These are phyloP conservation scores for Carterocephalus palaemon DNA, from an alignment of 2,888 invertebrate genomes.

Conservation along the genomic window DNA sequence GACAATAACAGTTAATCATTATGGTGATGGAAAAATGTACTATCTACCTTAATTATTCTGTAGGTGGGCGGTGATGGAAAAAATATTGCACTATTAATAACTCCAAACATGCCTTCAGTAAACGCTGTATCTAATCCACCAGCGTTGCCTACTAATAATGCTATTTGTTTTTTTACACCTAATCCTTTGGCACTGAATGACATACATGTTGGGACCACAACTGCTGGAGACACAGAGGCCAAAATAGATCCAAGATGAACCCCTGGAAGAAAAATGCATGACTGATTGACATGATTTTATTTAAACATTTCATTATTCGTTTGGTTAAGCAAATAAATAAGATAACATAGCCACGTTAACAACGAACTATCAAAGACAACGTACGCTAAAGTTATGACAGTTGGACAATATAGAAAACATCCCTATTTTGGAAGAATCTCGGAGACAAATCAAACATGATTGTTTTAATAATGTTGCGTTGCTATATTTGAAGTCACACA, in stretches of 20 bases:
- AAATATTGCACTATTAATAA: constrained; percentile 92
- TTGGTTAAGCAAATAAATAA: too few species aligned
- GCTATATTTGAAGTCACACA: too few species aligned
- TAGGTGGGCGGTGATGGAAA: constrained; percentile 83
- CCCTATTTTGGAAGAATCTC: too few species aligned
- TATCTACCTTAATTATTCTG: constrained; percentile 61
- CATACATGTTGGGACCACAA: constrained; percentile 94
- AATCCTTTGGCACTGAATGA: constrained; percentile 88
- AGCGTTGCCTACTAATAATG: constrained; percentile 94
- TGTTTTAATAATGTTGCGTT: too few species aligned
- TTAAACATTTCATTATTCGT: too few species aligned
- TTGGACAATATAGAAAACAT: too few species aligned
- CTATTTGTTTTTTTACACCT: constrained; percentile 94
- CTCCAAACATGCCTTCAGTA: constrained; percentile 95
- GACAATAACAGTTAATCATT: too few species aligned
- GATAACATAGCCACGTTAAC: too few species aligned
- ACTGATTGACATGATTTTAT: too few species aligned
- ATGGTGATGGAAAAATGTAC: not conserved
- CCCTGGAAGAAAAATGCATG: constrained; percentile 51
- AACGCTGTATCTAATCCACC: constrained; percentile 96
- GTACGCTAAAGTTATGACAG: too few species aligned
- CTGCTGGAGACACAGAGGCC: constrained; percentile 96
- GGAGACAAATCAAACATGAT: too few species aligned
- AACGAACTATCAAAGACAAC: too few species aligned
- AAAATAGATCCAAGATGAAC: constrained; percentile 90